A percentile compares a stretch with the other conserved stretches of the same genome.
These are phyloP conservation scores for Silurus meridionalis DNA, from an alignment of 2,113 vertebrate species.

Conservation along the genomic window DNA sequence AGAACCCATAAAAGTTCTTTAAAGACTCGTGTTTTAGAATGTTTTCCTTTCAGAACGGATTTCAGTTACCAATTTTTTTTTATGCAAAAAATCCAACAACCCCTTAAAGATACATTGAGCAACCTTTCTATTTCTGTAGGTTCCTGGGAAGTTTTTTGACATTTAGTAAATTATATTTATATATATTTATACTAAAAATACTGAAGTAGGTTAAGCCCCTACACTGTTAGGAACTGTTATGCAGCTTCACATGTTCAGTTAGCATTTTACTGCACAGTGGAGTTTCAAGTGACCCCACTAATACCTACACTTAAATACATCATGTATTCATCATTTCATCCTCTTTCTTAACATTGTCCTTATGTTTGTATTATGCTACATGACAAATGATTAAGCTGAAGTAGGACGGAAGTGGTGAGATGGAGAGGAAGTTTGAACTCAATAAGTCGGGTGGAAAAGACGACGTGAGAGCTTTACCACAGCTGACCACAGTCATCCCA, in stretches of 20 bases:
- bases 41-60: not conserved
- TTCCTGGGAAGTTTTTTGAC: not conserved
- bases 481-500: conserved; percentile 55
- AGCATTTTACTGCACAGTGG: not conserved
- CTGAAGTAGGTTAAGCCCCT: not conserved
- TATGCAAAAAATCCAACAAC: not conserved
- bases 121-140: not conserved
- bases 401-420: conserved; percentile 18
- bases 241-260: not conserved
- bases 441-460: conserved; percentile 37
- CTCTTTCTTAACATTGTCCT: not conserved
- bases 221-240: not conserved
- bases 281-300: not conserved
- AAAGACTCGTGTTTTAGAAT: not conserved
- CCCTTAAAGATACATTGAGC: not conserved
- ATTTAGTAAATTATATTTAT: not conserved
- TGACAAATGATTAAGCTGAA: conserved; percentile 44
- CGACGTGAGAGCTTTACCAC: conserved; percentile 58
- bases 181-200: not conserved
- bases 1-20: not conserved
- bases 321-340: not conserved
- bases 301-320: conserved; percentile 1
- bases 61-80: not conserved
- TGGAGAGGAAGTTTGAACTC: conserved; percentile 2
- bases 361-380: conserved; percentile 67